These are phyloP conservation scores for Actinopyga echinites DNA, from an alignment of 53 echinoderm and acorn worm genomes.

Conservation along the genomic window DNA sequence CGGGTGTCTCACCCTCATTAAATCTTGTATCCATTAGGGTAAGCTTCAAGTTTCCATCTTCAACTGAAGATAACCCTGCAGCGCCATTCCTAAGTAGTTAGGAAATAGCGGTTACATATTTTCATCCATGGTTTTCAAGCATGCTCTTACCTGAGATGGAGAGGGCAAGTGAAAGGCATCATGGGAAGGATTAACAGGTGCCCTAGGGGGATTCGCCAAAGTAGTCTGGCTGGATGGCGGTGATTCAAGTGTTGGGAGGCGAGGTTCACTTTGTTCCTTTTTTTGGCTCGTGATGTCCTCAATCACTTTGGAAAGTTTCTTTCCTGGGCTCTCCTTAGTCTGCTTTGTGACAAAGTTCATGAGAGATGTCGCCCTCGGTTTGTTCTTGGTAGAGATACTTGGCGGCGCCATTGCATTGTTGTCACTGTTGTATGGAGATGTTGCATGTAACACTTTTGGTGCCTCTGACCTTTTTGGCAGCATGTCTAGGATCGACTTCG, in stretches of 20 bases:
- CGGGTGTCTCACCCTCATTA: no score
- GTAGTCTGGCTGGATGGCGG: conserved; percentile 20
- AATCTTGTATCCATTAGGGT: no score
- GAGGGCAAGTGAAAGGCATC: conserved; percentile 56
- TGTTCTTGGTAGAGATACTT: neutral
- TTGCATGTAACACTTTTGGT: neutral
- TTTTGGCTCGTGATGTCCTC: neutral
- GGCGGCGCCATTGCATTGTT: neutral
- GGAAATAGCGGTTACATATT: no score
- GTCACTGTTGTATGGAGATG: neutral
- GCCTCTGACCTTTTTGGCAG: neutral
- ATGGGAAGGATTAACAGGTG: neutral
- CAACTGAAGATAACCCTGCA: no score
- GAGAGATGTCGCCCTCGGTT: conserved; percentile 53
- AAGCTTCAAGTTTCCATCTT: no score
- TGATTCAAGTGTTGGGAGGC: conserved; percentile 22
- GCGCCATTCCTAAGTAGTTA: no score
- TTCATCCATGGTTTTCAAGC: no score
- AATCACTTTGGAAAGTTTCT: neutral
- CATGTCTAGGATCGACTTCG: conserved; percentile 13
- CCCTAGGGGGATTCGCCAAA: neutral
- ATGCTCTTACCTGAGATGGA: conserved; percentile 63
- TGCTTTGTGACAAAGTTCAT: conserved; percentile 66
- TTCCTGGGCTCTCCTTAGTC: neutral
- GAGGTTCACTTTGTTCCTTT: neutral